A percentile compares a stretch with the other conserved stretches of the same genome.
phyloP scores from a whole-genome alignment of 2,888 invertebrate species.

The Danaus chrysippus region DNA sequence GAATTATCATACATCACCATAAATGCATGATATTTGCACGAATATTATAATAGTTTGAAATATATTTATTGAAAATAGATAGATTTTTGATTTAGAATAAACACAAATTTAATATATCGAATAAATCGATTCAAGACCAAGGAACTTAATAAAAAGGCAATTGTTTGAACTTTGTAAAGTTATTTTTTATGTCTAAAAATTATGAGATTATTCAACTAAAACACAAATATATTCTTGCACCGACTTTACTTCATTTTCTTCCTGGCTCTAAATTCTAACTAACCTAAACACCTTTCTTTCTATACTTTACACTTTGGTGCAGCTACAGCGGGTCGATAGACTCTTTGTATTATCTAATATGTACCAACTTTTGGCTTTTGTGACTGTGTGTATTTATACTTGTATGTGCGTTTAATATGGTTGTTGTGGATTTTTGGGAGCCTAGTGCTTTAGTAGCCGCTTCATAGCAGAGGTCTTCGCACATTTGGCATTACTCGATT shows the following conservation, averaged over 20 bases:
- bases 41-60: constrained; percentile 25
- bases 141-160: too few relatives aligned
- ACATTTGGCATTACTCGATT: constrained; percentile 2
- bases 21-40: constrained; percentile 43
- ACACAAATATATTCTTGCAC: too few relatives aligned
- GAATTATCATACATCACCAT: constrained; percentile 40
- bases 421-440: constrained; percentile 1
- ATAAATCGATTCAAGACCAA: too few relatives aligned
- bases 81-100: not conserved
- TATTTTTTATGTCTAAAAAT: too few relatives aligned
- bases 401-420: constrained; percentile 1
- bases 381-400: not conserved
- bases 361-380: not conserved
- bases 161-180: too few relatives aligned
- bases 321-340: not conserved
- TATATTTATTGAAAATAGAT: constrained; percentile 5
- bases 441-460: constrained; percentile 5
- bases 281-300: too few relatives aligned
- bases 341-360: not conserved
- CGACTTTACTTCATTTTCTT: too few relatives aligned
- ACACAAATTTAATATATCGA: not conserved
- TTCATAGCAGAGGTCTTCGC: constrained; percentile 8
- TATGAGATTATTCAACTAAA: too few relatives aligned
- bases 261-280: too few relatives aligned
- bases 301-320: too few relatives aligned